Evolutionary conservation across 2,797 vertebrate species (phyloP).

Genomic region (Mormyrops boulengeri): DNA sequence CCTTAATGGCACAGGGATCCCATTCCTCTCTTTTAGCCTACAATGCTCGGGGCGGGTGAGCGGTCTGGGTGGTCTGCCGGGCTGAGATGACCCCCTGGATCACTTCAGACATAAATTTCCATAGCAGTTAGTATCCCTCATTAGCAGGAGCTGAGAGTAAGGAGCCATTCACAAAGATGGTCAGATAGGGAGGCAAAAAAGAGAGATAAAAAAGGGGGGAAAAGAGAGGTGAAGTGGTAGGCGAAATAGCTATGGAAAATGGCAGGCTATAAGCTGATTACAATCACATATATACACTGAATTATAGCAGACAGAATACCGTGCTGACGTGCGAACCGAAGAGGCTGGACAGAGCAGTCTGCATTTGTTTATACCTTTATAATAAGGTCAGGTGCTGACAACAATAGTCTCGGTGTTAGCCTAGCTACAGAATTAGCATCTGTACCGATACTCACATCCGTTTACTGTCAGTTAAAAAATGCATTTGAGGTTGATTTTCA

Average conservation of each 20-base stretch:
- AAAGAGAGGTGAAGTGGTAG: background rate
- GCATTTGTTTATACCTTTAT: background rate
- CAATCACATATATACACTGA: background rate
- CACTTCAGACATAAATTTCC: conserved; percentile 14
- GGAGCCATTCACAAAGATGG: background rate
- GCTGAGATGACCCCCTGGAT: background rate
- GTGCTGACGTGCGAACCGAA: background rate
- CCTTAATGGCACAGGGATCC: background rate
- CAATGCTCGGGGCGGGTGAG: background rate
- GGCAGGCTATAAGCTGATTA: background rate
- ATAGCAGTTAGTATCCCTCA: conserved; percentile 3
- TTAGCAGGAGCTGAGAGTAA: background rate
- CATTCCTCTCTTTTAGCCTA: background rate
- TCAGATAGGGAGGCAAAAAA: background rate
- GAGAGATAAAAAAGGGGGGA: background rate
- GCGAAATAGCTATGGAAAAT: background rate
- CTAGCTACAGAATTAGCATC: background rate
- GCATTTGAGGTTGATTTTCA: background rate
- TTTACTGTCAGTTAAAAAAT: background rate
- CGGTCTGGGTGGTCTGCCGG: conserved; percentile 1
- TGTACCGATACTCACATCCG: background rate
- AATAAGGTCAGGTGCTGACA: background rate
- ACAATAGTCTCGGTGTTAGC: background rate
- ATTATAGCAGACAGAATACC: background rate
- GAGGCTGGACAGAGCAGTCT: background rate